phyloP scores from a whole-genome alignment of 1,140 invertebrate genomes.

The Hylaeus anthracinus region DNA sequence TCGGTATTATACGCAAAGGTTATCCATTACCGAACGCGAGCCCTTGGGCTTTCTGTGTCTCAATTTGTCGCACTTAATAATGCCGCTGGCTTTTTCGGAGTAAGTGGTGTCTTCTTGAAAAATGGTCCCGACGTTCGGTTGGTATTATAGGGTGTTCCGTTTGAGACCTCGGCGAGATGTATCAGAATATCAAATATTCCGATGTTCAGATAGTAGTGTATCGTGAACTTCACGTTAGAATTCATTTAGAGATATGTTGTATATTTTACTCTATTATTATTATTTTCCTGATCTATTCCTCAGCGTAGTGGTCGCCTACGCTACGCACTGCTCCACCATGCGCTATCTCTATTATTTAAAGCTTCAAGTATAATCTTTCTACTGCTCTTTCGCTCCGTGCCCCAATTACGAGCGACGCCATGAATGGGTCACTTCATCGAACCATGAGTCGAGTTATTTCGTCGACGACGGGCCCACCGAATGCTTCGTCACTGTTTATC shows the following conservation, averaged over 20 bases:
- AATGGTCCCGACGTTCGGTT: not conserved
- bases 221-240: too few relatives aligned
- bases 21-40: not conserved
- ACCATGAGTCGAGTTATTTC: slow-evolving; percentile 8
- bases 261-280: too few relatives aligned
- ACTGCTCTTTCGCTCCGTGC: slow-evolving; percentile 1
- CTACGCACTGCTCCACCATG: too few relatives aligned
- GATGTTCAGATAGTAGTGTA: too few relatives aligned
- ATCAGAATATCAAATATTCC: too few relatives aligned
- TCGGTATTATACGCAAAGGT: not conserved
- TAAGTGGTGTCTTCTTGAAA: not conserved
- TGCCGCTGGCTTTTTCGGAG: not conserved
- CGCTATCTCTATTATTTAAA: too few relatives aligned
- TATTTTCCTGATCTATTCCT: too few relatives aligned
- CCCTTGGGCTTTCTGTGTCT: not conserved
- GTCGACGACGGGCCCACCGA: not conserved
- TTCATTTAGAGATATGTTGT: too few relatives aligned
- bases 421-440: not conserved
- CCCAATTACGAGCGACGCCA: slow-evolving; percentile 29
- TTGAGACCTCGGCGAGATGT: too few relatives aligned
- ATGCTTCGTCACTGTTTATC: slow-evolving; percentile 64
- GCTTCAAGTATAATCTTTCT: too few relatives aligned
- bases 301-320: too few relatives aligned
- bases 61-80: not conserved
- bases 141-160: too few relatives aligned